A percentile compares a stretch with the other conserved stretches of the same genome.
These are phyloP conservation scores for Danionella cerebrum DNA, from an alignment of 2,113 vertebrate genomes.

Conservation along the genomic window DNA sequence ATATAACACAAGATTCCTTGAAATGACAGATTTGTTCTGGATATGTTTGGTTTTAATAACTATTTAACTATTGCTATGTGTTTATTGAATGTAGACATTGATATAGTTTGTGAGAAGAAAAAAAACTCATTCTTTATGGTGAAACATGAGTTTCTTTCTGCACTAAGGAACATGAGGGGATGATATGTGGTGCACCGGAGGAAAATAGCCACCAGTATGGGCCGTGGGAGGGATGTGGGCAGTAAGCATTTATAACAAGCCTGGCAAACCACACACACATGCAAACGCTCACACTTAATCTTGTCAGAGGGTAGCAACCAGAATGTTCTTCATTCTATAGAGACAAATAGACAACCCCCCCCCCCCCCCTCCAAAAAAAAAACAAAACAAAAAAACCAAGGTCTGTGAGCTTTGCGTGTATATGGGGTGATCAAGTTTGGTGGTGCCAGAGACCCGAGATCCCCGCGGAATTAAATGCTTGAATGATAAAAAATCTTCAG, in stretches of 20 bases:
- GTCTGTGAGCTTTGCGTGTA: neutral
- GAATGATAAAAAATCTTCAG: conserved; percentile 15
- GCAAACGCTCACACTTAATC: conserved; percentile 13
- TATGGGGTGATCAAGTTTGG: neutral
- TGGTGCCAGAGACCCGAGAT: conserved; percentile 9
- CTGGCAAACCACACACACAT: conserved; percentile 27
- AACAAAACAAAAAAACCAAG: conserved; percentile 4
- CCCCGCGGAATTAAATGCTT: conserved; percentile 11
- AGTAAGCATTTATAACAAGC: conserved; percentile 39
- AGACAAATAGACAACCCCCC: conserved; percentile 21
- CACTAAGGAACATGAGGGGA: conserved; percentile 30
- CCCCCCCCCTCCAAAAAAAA: too few species aligned
- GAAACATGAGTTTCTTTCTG: conserved; percentile 23
- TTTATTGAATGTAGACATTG: too few species aligned
- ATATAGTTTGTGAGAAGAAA: too few species aligned
- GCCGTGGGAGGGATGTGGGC: conserved; percentile 43
- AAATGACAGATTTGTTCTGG: too few species aligned
- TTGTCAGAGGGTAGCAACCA: conserved; percentile 26
- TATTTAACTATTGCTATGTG: too few species aligned
- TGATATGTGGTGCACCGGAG: conserved; percentile 36
- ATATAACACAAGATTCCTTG: too few species aligned
- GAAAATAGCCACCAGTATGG: conserved; percentile 43
- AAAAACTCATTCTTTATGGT: too few species aligned
- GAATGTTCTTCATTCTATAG: conserved; percentile 32
- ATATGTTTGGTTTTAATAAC: too few species aligned